Conservation (phyloP, 2,797 vertebrate species). For the Vireo griseus region DNA sequence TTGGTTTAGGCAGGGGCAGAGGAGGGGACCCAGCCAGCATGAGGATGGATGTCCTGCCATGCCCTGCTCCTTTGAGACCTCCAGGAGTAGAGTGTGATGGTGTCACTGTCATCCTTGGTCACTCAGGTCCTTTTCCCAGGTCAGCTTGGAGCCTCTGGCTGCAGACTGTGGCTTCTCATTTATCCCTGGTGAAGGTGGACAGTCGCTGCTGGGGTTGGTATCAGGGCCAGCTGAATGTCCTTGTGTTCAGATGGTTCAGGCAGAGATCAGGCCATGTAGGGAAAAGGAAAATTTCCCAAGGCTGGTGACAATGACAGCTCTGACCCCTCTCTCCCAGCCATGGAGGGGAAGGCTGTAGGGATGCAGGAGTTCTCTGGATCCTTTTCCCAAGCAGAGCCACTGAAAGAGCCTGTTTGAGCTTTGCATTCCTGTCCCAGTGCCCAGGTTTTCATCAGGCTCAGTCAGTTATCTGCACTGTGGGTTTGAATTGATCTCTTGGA, state of each 20-base stretch:
- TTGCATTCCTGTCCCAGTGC: not conserved
- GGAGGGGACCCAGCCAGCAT: fast-evolving
- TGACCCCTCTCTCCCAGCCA: not conserved
- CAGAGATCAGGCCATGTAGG: not conserved
- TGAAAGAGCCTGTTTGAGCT: not conserved
- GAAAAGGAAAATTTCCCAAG: not conserved
- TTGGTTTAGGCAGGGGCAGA: not conserved
- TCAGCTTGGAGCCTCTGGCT: not conserved
- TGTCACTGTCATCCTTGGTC: not conserved
- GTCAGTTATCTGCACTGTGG: no score
- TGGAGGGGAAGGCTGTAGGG: not conserved
- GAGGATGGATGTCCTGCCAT: not conserved
- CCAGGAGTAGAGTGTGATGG: not conserved
- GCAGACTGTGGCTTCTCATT: not conserved
- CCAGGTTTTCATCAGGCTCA: not conserved
- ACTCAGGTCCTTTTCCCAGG: not conserved
- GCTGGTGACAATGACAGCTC: not conserved
- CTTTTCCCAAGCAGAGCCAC: not conserved
- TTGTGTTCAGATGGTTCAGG: fast-evolving
- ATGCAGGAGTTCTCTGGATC: not conserved
- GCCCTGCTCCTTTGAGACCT: not conserved
- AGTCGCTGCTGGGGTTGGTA: fast-evolving
- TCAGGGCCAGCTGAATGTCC: not conserved
- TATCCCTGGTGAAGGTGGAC: not conserved
- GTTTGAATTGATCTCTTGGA: no score